phyloP scores from a whole-genome alignment of 1,140 invertebrate species.

The Radopholus similis region DNA sequence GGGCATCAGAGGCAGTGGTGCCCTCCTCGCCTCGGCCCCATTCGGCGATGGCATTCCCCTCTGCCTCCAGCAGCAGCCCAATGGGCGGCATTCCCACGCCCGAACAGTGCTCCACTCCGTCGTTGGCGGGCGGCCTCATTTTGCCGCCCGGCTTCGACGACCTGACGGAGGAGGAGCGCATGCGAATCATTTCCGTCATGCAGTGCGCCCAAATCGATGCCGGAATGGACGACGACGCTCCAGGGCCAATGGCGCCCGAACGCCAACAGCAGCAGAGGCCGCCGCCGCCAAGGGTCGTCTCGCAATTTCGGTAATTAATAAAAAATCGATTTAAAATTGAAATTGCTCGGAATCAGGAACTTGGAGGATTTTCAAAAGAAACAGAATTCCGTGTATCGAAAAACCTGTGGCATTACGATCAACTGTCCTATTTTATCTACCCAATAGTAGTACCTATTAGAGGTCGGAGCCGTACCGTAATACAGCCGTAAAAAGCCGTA shows the following conservation, averaged over 20 bases:
- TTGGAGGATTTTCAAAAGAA: too few relatives aligned
- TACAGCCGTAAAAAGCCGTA: too few relatives aligned
- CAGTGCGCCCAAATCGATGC: slow-evolving; percentile 53
- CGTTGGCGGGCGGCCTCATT: not conserved
- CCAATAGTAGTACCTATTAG: too few relatives aligned
- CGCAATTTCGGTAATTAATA: too few relatives aligned
- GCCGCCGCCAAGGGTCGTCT: too few relatives aligned
- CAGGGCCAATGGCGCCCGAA: not conserved
- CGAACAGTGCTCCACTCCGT: not conserved
- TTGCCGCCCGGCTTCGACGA: slow-evolving; percentile 56
- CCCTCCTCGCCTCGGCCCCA: slow-evolving; percentile 19
- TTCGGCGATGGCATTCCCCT: slow-evolving; percentile 19
- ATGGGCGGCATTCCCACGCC: not conserved
- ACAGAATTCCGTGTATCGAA: too few relatives aligned
- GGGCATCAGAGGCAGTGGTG: not conserved
- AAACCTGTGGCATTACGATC: too few relatives aligned
- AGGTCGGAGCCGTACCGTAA: too few relatives aligned
- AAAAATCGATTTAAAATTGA: too few relatives aligned
- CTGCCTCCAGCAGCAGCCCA: not conserved
- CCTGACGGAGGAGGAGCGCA: slow-evolving; percentile 54
- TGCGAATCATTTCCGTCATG: slow-evolving; percentile 58
- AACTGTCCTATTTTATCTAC: too few relatives aligned
- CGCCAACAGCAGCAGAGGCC: not conserved
- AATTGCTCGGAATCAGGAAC: too few relatives aligned
- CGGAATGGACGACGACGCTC: not conserved